Base-by-base conservation (phyloP, 2,888 invertebrate species). In the Dinocampus coccinellae region DNA sequence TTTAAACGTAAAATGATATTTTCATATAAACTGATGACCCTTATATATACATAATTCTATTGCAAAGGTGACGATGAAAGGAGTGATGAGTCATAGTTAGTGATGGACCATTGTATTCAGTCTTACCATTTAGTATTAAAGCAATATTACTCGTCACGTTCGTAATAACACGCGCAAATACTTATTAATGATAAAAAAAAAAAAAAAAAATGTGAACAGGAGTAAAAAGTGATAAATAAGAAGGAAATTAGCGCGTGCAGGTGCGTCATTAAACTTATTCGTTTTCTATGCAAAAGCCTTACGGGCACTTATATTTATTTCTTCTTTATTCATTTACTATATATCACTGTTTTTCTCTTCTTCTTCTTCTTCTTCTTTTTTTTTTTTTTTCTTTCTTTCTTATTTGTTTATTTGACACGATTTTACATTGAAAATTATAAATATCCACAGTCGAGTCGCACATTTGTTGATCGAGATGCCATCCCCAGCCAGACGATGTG, bases 351-450 rank as follows among this genome's bases (percentile, higher is more conserved):
- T n/a, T n/a, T n/a, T n/a, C n/a, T n/a, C n/a, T n/a, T n/a, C n/a
- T n/a, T n/a, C n/a, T n/a, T n/a, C n/a, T n/a, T n/a, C n/a, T n/a
- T n/a, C n/a, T n/a, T n/a, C n/a, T n/a, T n/a, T 16, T 29, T 53
- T 10, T 55, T 52, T 53, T 73, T 53, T 34, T 47, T 72, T 53
- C 34, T 26, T 69, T 47, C 39, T 60, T 29, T 57, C 29, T 47
- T 53, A 29, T 39, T 52, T 62, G 13, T 26, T 62, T 57, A 24
- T 52, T 69, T 63, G 70, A 72, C 72, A 58, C 57, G 72, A 29
- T 29, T 74, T 75, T 70, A 69, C 74, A 53, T 61, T 69, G 74
- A 69, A 74, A 74, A 76, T 76, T 73, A 76, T 73, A 69, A 73
- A 74, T 76, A 72, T 33, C 62, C 61, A 72, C 69, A 61, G 69